Conservation (phyloP, 2,113 vertebrate genomes). For the Mixornis gularis region DNA sequence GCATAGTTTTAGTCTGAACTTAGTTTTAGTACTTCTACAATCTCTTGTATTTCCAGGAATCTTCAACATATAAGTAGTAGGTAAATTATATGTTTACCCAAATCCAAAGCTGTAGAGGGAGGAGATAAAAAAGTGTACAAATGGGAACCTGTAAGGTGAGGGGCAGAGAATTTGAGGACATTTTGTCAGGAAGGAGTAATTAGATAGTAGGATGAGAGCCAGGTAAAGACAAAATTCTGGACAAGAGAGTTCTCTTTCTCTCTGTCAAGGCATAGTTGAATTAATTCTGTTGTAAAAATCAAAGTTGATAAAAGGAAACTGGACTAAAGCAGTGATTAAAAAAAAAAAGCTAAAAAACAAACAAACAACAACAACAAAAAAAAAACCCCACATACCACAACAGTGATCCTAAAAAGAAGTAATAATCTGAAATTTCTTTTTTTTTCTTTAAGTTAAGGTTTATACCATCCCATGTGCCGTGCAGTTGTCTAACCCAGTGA, state of each 20-base stretch:
- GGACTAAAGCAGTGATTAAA: not conserved
- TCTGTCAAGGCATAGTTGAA: not conserved
- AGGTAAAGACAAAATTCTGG: not conserved
- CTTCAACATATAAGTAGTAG: not conserved
- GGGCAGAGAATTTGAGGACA: not conserved
- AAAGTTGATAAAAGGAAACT: not conserved
- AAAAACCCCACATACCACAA: not conserved
- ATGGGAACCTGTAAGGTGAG: not conserved
- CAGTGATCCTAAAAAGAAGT: not conserved
- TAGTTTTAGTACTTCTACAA: not conserved
- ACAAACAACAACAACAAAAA: too few species aligned
- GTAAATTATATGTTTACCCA: not conserved
- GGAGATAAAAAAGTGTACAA: not conserved
- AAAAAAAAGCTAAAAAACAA: too few species aligned
- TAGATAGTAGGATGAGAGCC: not conserved
- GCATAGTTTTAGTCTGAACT: not conserved
- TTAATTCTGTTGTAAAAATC: not conserved
- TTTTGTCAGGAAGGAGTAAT: not conserved
- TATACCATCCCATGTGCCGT: not conserved
- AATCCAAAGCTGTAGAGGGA: not conserved
- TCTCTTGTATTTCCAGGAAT: not conserved
- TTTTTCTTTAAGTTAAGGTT: not conserved
- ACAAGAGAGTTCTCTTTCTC: not conserved
- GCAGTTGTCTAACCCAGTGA: not conserved
- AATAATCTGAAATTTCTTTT: not conserved